phyloP scores from a whole-genome alignment of 2,797 vertebrate genomes.

The Falco berigora region DNA sequence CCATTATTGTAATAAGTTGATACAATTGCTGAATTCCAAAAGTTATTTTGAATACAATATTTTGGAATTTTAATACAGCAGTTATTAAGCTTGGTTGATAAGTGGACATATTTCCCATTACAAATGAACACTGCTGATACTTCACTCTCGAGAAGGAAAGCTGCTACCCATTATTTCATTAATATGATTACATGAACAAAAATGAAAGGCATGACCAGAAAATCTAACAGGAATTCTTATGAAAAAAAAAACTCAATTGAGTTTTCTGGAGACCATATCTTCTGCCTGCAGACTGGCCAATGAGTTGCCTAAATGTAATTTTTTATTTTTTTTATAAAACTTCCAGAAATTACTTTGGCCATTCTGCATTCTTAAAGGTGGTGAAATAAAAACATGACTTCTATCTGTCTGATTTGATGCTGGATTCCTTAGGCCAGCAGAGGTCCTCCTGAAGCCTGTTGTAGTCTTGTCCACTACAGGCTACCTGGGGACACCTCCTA shows the following conservation, averaged over 20 bases:
- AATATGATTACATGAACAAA: background rate
- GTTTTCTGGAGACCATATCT: background rate
- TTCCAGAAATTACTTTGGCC: background rate
- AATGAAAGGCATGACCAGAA: background rate
- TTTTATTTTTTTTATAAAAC: background rate
- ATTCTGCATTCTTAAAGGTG: background rate
- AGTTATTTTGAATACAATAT: background rate
- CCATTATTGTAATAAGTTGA: background rate
- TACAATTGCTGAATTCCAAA: background rate
- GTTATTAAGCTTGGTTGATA: background rate
- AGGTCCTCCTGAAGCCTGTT: background rate
- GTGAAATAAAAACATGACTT: background rate
- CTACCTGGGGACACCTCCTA: background rate
- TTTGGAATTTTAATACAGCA: background rate
- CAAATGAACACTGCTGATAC: background rate
- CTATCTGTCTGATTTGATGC: background rate
- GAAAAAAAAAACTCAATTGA: background rate
- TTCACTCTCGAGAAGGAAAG: background rate
- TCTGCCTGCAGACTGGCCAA: background rate
- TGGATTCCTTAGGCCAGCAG: background rate
- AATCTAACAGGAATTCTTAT: background rate
- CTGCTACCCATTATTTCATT: background rate
- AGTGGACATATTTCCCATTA: background rate
- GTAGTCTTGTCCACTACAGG: background rate
- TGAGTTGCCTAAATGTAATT: background rate